phyloP scores from a whole-genome alignment of 1,140 invertebrate genomes.

The Drosophila lacertosa region DNA sequence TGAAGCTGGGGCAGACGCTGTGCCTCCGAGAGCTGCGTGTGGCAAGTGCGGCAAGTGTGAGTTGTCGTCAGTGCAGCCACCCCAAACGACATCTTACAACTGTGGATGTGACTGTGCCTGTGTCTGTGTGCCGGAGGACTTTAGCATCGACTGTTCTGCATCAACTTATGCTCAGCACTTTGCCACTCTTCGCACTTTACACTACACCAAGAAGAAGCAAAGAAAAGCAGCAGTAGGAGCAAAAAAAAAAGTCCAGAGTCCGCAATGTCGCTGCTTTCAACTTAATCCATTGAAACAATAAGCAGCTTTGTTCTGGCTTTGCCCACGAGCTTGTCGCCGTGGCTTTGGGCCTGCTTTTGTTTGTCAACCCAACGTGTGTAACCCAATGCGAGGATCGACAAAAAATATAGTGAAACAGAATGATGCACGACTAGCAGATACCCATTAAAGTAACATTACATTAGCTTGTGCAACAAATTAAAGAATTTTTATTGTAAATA shows the following conservation, averaged over 20 bases:
- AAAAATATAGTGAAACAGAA: background rate
- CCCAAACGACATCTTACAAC: conserved; percentile 22
- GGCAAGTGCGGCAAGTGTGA: conserved; percentile 12
- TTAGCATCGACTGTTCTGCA: conserved; percentile 28
- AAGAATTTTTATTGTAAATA: no score
- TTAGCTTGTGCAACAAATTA: no score
- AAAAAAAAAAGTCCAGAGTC: conserved; percentile 1
- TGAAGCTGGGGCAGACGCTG: conserved; percentile 23
- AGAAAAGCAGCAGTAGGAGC: background rate
- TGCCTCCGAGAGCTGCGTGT: background rate
- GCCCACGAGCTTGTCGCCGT: conserved; percentile 18
- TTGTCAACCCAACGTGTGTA: conserved; percentile 11
- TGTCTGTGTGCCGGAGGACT: conserved; percentile 17
- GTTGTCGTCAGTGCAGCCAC: conserved; percentile 34
- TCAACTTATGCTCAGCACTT: conserved; percentile 36
- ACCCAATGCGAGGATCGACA: conserved; percentile 16
- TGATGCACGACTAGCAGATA: background rate
- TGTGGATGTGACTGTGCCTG: no score
- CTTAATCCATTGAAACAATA: conserved; percentile 59
- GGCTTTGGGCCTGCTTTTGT: conserved; percentile 30
- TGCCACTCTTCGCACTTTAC: background rate
- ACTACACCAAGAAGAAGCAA: conserved; percentile 1
- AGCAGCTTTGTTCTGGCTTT: conserved; percentile 46
- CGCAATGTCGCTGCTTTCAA: conserved; percentile 12
- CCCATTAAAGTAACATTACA: no score